Base-by-base conservation (phyloP, 2,888 invertebrate genomes). In the Julus scanicus region DNA sequence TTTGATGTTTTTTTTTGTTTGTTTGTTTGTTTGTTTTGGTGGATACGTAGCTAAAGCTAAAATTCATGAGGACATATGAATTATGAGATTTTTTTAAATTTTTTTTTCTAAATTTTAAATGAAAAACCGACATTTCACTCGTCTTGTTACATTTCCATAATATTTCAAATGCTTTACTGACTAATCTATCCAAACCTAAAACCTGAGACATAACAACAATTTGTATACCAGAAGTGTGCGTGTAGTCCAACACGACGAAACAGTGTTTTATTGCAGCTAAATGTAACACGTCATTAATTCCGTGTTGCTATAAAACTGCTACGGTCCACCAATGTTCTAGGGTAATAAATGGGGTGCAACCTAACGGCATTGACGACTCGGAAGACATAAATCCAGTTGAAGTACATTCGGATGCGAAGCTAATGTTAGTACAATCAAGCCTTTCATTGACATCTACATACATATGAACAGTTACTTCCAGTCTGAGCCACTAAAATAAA, bases 221-320 rank as follows among this genome's bases (percentile, higher is more conserved):
- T 44, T 44, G 44, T 44, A 5, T 44, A 44, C 44, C 44, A 44
- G 44, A 3, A 44, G 6, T 44, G 44, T 44, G 44, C 44, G n/a
- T n/a, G 6, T 44, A 44, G 44, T 44, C 44, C 44, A 44, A 44
- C 4, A 44, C 44, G 29, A 71, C 20, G 1, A 71, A 29, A 71
- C 8, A 71, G 29, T 20, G 29, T n/a, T 71, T 29, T 29, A 29
- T 20, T 4, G 71, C 5, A 71, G 71, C 71, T 29, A 20, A 71
- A 71, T 29, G 29, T 71, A 71, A 71, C 71, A 71, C 71, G 71
- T 29, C 71, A 29, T 71, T 71, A 71, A 71, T 71, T 71, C 20
- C 8, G 17, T n/a, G 63, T 63, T 71, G 71, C 29, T 71, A 29
- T n/a, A 71, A 29, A 29, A 71, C 71, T 71, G 20, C 71, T 29